Percentiles rank a stretch among this genome's conserved stretches.
Conservation (phyloP, 1,140 invertebrate species). For the Magallana ariakensis region DNA sequence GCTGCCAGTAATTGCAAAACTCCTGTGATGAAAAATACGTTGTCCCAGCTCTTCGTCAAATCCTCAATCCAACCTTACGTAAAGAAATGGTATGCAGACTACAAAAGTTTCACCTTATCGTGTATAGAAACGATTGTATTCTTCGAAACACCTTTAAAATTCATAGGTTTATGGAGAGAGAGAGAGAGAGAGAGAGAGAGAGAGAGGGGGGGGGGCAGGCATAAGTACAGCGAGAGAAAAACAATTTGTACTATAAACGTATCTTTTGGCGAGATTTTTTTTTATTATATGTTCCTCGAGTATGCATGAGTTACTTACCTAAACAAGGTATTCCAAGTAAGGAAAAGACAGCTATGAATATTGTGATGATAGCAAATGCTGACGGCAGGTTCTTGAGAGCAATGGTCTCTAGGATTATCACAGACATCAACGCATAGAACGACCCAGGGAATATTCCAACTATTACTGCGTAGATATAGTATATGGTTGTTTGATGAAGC, state of each 20-base stretch:
- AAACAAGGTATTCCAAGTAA: conserved; percentile 25
- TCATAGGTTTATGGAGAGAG: too few species aligned
- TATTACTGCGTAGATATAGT: conserved; percentile 26
- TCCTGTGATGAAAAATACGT: not conserved
- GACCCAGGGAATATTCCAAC: conserved; percentile 30
- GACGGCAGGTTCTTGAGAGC: not conserved
- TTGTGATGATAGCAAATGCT: conserved; percentile 20
- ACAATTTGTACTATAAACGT: too few species aligned
- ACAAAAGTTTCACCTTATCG: too few species aligned
- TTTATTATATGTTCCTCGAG: too few species aligned
- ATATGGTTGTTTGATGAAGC: not conserved
- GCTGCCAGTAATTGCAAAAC: not conserved
- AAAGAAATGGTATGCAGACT: not conserved
- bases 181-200: too few species aligned
- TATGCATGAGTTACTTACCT: not conserved
- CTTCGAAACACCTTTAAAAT: too few species aligned
- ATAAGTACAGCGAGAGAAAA: too few species aligned
- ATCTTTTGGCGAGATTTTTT: too few species aligned
- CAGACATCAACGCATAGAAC: conserved; percentile 16
- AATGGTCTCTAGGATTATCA: conserved; percentile 15
- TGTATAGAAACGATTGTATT: too few species aligned
- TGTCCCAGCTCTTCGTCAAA: conserved; percentile 4
- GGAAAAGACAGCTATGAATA: not conserved
- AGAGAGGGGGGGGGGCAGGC: too few species aligned
- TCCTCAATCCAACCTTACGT: conserved; percentile 10